A percentile compares a stretch with the other conserved stretches of the same genome.
These are phyloP conservation scores for Leuciscus idus DNA, from an alignment of 2,113 vertebrate species.

Conservation along the genomic window DNA sequence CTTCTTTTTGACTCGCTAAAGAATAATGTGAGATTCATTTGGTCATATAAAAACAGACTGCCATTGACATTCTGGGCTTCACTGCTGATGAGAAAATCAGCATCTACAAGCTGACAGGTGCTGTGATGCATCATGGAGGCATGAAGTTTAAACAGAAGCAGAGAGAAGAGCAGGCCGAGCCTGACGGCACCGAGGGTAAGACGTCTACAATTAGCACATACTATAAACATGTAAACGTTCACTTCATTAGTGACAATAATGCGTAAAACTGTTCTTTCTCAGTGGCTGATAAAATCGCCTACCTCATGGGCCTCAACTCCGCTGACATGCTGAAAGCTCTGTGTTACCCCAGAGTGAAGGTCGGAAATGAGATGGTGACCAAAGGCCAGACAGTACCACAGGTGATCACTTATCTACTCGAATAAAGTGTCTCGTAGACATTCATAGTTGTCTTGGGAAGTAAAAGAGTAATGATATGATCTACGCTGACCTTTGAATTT, in stretches of 20 bases:
- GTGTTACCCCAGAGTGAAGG: constrained; percentile 64
- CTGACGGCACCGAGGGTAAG: constrained; percentile 86
- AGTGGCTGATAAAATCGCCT: constrained; percentile 65
- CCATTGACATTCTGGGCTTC: constrained; percentile 81
- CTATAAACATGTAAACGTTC: not conserved
- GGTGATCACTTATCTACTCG: not conserved
- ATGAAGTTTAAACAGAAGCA: constrained; percentile 65
- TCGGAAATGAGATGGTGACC: constrained; percentile 65
- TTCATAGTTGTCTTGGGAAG: not conserved
- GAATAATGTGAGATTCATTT: not conserved
- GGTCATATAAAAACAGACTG: constrained; percentile 62
- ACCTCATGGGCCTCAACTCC: constrained; percentile 65
- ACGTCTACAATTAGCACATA: not conserved
- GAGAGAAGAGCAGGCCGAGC: constrained; percentile 65
- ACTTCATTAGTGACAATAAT: not conserved
- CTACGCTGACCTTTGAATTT: not conserved
- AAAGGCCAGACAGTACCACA: constrained; percentile 52
- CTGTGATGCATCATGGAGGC: constrained; percentile 89
- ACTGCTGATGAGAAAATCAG: constrained; percentile 81
- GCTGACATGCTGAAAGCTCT: constrained; percentile 65
- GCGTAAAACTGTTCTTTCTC: not conserved
- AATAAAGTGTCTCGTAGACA: not conserved
- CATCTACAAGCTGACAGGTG: constrained; percentile 85
- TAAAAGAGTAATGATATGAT: too few species aligned
- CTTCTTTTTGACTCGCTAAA: not conserved